phyloP scores from a whole-genome alignment of 2,888 invertebrate species.

The Hypomecis atomaria region DNA sequence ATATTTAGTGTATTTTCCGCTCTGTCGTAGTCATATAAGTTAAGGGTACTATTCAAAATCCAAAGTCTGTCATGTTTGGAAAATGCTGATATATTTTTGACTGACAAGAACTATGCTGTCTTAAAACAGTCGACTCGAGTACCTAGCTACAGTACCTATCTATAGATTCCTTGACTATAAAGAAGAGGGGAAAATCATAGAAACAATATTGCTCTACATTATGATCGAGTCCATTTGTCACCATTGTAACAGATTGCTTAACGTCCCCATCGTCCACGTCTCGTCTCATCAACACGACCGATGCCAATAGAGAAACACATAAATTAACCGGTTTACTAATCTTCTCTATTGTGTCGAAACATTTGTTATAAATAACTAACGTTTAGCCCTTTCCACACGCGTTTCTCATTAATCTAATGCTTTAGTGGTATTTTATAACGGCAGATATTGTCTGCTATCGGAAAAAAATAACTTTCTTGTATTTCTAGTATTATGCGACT shows the following conservation, averaged over 20 bases:
- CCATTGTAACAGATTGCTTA: constrained; percentile 37
- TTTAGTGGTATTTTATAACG: constrained; percentile 44
- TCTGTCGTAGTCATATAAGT: no score
- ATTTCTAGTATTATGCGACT: constrained; percentile 17
- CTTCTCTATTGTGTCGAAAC: constrained; percentile 60
- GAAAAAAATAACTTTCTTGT: constrained; percentile 36
- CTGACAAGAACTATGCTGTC: no score
- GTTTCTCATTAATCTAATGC: constrained; percentile 46
- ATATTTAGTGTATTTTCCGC: no score
- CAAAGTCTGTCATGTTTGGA: no score
- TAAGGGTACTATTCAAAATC: no score
- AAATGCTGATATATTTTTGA: no score
- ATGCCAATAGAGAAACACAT: constrained; percentile 63
- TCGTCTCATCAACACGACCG: constrained; percentile 55
- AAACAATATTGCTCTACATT: constrained; percentile 6
- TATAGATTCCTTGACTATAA: no score
- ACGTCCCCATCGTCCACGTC: constrained; percentile 51
- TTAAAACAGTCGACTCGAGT: no score
- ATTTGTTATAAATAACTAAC: constrained; percentile 59
- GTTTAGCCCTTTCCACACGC: constrained; percentile 50
- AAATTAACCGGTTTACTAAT: constrained; percentile 54
- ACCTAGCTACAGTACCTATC: no score
- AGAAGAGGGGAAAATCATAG: no score
- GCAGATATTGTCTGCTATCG: constrained; percentile 42
- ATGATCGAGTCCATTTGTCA: constrained; percentile 33